These are phyloP conservation scores for Dreissena polymorpha DNA, from an alignment of 1,140 invertebrate species.

Conservation along the genomic window DNA sequence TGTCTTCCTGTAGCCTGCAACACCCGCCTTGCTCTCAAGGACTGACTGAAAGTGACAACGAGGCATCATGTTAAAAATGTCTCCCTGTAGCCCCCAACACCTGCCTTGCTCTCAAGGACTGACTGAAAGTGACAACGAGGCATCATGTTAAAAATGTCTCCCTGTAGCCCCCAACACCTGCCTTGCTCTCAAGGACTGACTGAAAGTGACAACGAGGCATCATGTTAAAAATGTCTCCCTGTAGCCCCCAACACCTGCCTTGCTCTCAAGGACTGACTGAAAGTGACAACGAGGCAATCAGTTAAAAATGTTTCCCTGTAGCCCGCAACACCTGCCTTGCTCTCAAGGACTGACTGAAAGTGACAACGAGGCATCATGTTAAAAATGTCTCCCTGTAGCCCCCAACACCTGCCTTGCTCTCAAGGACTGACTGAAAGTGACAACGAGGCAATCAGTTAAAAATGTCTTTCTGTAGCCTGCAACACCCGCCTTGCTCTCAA, in stretches of 20 bases:
- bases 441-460: not conserved
- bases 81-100: conserved; percentile 81
- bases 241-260: conserved; percentile 82
- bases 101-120: conserved; percentile 78
- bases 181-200: conserved; percentile 76
- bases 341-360: conserved; percentile 74
- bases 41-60: conserved; percentile 65
- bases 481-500: conserved; percentile 81
- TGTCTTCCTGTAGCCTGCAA: conserved; percentile 81
- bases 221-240: conserved; percentile 75
- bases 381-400: conserved; percentile 81
- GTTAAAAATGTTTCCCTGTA: conserved; percentile 77
- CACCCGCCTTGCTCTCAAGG: conserved; percentile 80
- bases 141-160: conserved; percentile 72
- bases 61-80: conserved; percentile 64
- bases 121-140: conserved; percentile 63
- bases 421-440: conserved; percentile 71
- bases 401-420: conserved; percentile 81
- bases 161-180: conserved; percentile 82
- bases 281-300: conserved; percentile 39
- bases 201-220: conserved; percentile 55
- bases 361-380: not conserved
- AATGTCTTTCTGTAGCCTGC: conserved; percentile 81
- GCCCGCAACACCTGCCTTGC: conserved; percentile 81
- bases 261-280: conserved; percentile 75